Conservation (phyloP, 2,888 invertebrate species). For the Cepaea hortensis region DNA sequence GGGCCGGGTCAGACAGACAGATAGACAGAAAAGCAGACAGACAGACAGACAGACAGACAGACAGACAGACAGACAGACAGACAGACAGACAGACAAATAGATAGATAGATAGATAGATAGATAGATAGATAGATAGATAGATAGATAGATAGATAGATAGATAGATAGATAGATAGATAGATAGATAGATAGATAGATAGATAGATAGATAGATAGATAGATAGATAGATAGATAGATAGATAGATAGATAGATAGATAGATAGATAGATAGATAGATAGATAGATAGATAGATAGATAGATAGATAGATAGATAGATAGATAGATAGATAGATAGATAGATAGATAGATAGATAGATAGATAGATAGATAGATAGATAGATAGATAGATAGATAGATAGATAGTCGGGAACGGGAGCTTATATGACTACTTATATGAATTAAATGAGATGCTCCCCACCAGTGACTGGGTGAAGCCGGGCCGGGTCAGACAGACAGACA, state of each 20-base stretch:
- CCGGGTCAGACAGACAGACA: too few species aligned
- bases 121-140: not conserved
- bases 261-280: constrained; percentile 17
- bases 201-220: not conserved
- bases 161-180: not conserved
- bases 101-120: too few species aligned
- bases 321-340: not conserved
- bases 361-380: constrained; percentile 18
- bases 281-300: constrained; percentile 17
- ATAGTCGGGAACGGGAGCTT: not conserved
- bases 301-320: constrained; percentile 8
- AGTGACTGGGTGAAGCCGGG: too few species aligned
- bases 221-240: not conserved
- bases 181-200: not conserved
- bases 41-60: not conserved
- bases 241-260: constrained; percentile 22
- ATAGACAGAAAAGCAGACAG: too few species aligned
- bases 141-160: not conserved
- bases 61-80: not conserved
- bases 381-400: not conserved
- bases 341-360: not conserved
- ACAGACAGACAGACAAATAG: too few species aligned
- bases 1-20: too few species aligned
- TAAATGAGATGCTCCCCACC: too few species aligned
- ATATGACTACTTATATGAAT: too few species aligned